Conservation (phyloP, 2,797 vertebrate genomes). For the Echeneis naucrates region DNA sequence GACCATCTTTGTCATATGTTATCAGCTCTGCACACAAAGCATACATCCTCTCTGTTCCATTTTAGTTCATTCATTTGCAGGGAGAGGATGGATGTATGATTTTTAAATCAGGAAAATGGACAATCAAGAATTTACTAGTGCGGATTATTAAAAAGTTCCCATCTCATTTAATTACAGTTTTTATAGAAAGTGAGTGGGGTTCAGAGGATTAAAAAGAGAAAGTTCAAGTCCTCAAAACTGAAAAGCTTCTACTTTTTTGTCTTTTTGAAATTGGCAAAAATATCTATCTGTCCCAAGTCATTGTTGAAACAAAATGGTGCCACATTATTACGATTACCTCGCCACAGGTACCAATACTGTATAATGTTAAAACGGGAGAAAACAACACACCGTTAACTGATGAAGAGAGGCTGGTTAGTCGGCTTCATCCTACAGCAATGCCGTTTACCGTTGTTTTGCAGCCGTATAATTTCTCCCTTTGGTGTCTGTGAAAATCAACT, state of each 20-base stretch:
- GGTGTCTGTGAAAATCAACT: conserved; percentile 13
- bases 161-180: too few relatives aligned
- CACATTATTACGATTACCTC: background rate
- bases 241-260: too few relatives aligned
- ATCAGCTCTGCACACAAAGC: conserved; percentile 40
- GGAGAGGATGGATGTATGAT: background rate
- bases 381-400: too few relatives aligned
- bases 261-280: too few relatives aligned
- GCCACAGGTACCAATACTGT: background rate
- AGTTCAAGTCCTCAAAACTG: too few relatives aligned
- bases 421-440: background rate
- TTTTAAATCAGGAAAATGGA: background rate
- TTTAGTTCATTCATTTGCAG: conserved; percentile 4
- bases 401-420: too few relatives aligned
- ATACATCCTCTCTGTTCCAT: conserved; percentile 7
- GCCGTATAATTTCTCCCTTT: conserved; percentile 8
- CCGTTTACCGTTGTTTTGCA: background rate
- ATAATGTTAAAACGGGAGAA: too few relatives aligned
- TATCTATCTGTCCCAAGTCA: too few relatives aligned
- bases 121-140: background rate
- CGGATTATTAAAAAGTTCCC: too few relatives aligned
- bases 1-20: conserved; percentile 57
- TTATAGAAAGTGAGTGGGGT: too few relatives aligned
- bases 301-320: too few relatives aligned
- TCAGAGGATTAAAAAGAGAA: too few relatives aligned